Conservation (phyloP, 2,888 invertebrate species). For the Antitype chi region DNA sequence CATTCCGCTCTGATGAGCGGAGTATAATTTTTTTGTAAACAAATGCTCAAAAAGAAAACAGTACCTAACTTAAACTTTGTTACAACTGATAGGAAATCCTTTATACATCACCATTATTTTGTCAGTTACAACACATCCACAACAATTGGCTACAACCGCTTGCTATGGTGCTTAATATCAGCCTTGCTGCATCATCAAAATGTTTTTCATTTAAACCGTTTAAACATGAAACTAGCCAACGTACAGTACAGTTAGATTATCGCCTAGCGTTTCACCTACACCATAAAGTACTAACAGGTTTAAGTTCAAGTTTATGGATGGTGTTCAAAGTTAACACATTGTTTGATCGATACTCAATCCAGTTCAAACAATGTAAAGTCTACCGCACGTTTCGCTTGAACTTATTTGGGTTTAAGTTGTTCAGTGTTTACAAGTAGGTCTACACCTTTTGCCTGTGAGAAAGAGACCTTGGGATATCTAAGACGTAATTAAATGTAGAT, state of each 20-base stretch:
- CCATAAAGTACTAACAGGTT: constrained; percentile 1
- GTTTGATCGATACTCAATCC: constrained; percentile 20
- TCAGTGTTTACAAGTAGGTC: constrained; percentile 8
- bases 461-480: neutral
- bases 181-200: neutral
- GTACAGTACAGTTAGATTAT: neutral
- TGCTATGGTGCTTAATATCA: neutral
- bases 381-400: constrained; percentile 3
- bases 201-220: neutral
- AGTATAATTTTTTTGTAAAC: neutral
- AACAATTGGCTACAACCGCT: neutral
- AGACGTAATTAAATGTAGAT: neutral
- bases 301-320: neutral
- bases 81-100: neutral
- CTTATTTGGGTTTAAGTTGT: neutral
- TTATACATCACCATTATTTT: neutral
- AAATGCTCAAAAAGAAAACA: neutral
- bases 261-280: neutral
- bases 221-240: neutral
- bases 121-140: neutral
- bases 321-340: constrained; percentile 16
- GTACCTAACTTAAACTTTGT: neutral
- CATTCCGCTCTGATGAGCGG: no score
- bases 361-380: constrained; percentile 24
- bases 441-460: neutral